These are phyloP conservation scores for Melipona beecheii DNA, from an alignment of 2,888 invertebrate genomes.

Conservation along the genomic window DNA sequence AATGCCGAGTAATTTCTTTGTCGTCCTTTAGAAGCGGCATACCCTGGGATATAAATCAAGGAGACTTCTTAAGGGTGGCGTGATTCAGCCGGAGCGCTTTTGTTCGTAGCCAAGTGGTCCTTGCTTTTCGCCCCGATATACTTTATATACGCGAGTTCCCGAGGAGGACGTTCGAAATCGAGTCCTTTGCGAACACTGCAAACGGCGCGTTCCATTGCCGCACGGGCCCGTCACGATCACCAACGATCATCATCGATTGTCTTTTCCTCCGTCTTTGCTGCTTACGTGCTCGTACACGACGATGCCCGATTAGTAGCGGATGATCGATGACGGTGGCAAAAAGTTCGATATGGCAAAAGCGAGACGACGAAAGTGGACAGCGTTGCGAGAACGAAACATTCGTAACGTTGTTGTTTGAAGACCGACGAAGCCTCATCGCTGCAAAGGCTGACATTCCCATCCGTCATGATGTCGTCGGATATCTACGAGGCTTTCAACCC, in stretches of 20 bases:
- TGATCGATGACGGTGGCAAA: slow-evolving; percentile 62
- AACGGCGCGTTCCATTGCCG: not conserved
- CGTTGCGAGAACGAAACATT: slow-evolving; percentile 54
- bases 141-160: slow-evolving; percentile 30
- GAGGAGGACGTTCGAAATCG: slow-evolving; percentile 27
- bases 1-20: slow-evolving; percentile 75
- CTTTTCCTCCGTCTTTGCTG: not conserved
- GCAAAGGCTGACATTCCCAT: slow-evolving; percentile 70
- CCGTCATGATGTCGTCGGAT: slow-evolving; percentile 77
- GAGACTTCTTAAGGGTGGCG: slow-evolving; percentile 68
- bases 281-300: not conserved
- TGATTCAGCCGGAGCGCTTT: slow-evolving; percentile 76
- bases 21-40: slow-evolving; percentile 66
- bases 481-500: slow-evolving; percentile 68
- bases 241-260: not conserved
- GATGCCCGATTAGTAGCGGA: slow-evolving; percentile 25
- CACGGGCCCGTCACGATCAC: not conserved
- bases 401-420: slow-evolving; percentile 61
- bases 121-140: slow-evolving; percentile 38
- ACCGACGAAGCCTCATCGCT: slow-evolving; percentile 22
- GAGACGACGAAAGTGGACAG: slow-evolving; percentile 58
- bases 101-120: slow-evolving; percentile 61
- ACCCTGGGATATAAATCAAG: slow-evolving; percentile 77
- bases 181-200: not conserved
- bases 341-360: slow-evolving; percentile 37